Evolutionary conservation across 2,113 vertebrate species (phyloP).

Genomic region (Typhlomys cinereus): DNA sequence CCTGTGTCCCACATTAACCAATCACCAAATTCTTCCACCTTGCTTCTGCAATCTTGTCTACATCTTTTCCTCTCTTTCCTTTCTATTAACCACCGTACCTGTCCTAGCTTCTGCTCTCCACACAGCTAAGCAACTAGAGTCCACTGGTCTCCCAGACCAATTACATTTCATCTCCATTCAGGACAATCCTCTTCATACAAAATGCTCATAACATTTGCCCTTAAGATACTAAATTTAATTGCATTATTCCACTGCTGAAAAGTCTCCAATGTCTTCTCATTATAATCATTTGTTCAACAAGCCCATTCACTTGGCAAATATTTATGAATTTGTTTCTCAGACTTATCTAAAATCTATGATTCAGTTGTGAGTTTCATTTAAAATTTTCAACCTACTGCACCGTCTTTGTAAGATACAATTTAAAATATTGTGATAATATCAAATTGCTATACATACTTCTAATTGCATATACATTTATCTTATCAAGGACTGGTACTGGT

Average conservation of each 20-base stretch:
- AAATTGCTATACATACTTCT: constrained; percentile 23
- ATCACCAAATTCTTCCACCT: neutral
- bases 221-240: neutral
- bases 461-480: constrained; percentile 32
- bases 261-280: neutral
- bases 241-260: neutral
- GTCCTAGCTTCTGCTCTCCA: neutral
- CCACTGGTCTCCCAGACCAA: neutral
- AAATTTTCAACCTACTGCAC: neutral
- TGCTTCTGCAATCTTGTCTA: neutral
- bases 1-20: neutral
- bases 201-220: neutral
- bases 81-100: neutral
- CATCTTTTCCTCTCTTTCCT: neutral
- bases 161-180: neutral
- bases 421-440: neutral
- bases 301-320: neutral
- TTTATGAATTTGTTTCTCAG: constrained; percentile 9
- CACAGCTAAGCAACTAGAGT: neutral
- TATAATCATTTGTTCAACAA: constrained; percentile 21
- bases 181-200: neutral
- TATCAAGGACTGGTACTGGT: neutral
- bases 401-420: neutral
- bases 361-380: neutral
- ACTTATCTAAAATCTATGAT: neutral